Conservation (phyloP, 2,888 invertebrate genomes). For the Oxytorus armatus region DNA sequence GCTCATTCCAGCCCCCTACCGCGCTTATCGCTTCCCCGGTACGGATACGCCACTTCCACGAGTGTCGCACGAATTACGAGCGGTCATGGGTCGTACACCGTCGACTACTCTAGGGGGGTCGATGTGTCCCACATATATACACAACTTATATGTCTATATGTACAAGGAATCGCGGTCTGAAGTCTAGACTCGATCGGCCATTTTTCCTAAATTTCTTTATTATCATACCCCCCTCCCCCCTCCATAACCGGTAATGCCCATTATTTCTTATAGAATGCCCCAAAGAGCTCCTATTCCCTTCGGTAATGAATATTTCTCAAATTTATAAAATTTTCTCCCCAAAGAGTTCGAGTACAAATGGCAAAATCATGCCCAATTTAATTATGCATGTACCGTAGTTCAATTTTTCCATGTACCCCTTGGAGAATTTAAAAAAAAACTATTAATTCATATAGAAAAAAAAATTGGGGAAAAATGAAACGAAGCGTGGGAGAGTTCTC, state of each 20-base stretch:
- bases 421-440: conserved; percentile 9
- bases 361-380: too few relatives aligned
- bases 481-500: conserved; percentile 41
- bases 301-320: background rate
- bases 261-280: background rate
- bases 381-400: too few relatives aligned
- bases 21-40: conserved; percentile 66
- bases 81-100: conserved; percentile 65
- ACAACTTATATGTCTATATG: conserved; percentile 11
- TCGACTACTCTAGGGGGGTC: conserved; percentile 40
- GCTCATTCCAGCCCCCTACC: conserved; percentile 28
- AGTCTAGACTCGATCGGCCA: conserved; percentile 1
- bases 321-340: too few relatives aligned
- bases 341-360: too few relatives aligned
- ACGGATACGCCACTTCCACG: conserved; percentile 73
- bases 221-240: too few relatives aligned
- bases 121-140: conserved; percentile 16
- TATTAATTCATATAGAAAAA: conserved; percentile 12
- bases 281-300: too few relatives aligned
- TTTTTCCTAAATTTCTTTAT: conserved; percentile 9
- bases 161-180: background rate
- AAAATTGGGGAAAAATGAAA: conserved; percentile 38
- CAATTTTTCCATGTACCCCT: conserved; percentile 2
- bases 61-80: conserved; percentile 72
- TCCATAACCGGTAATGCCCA: background rate